phyloP scores from a whole-genome alignment of 2,888 invertebrate genomes.

The Escarpia spicata region DNA sequence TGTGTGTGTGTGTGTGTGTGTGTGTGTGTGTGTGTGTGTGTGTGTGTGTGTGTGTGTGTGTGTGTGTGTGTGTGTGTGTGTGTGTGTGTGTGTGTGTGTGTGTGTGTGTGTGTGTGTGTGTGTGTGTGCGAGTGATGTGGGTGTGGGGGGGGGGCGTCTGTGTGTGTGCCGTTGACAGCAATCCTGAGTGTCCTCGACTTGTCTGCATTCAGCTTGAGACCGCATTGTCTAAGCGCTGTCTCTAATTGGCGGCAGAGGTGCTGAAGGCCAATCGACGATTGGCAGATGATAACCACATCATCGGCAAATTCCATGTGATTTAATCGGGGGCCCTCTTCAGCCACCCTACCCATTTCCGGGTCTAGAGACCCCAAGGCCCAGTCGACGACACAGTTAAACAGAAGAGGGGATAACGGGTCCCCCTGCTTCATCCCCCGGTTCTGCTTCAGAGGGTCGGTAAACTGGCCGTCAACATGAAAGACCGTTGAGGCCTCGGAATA shows the following conservation, averaged over 20 bases:
- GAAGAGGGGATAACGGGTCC: background rate
- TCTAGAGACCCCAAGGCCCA: conserved; percentile 14
- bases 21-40: too few species aligned
- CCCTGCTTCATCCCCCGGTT: conserved; percentile 7
- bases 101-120: too few species aligned
- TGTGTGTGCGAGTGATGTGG: too few species aligned
- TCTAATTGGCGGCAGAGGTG: background rate
- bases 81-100: too few species aligned
- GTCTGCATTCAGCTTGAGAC: background rate
- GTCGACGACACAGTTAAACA: background rate
- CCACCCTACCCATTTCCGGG: conserved; percentile 7
- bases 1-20: too few species aligned
- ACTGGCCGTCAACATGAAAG: background rate
- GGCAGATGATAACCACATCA: background rate
- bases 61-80: too few species aligned
- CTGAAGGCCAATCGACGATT: background rate
- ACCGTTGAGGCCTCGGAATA: background rate
- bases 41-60: too few species aligned
- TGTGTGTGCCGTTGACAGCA: background rate
- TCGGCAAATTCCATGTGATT: background rate
- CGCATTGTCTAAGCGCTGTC: background rate
- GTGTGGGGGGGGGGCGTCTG: too few species aligned
- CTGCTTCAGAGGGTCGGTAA: background rate
- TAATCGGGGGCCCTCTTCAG: background rate
- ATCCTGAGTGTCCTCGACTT: background rate